Base-by-base conservation (phyloP, 2,888 invertebrate genomes). In the Drosophila percnosoma region DNA sequence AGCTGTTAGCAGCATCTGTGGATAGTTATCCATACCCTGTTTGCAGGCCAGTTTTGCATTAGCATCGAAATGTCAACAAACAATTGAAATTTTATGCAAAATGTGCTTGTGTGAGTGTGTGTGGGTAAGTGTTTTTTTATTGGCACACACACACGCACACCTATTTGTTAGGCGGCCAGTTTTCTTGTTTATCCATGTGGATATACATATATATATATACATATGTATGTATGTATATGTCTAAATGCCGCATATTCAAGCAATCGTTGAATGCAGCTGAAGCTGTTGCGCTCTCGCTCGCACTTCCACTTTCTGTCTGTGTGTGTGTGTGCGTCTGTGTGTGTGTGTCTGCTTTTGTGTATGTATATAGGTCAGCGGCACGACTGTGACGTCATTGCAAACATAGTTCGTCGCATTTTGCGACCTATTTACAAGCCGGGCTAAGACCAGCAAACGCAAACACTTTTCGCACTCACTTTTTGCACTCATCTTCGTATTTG, bases 321-420 rank as follows among this genome's bases (percentile, higher is more conserved):
- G 2, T 29, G 3, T 36, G 4, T 49, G 13, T 45, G 5, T 40
- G 51, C n/a, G 21, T 51, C n/a, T 54, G 11, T 33, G 2, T 29
- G 21, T 21, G 21, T 63, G 34, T 57, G 11, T 57, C 38, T 58
- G 64, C 60, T 34, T 34, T 40, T 38, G 66, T 69, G 21, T 34
- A 15, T 65, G 71, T 80, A 85, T 80, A 87, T 86, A 80, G 87
- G 87, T 87, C 85, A 85, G 83, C 87, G 85, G 83, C 80, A 81
- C 78, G 51, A 70, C 71, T 66, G 81, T 85, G 84, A 85, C 84
- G 84, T 85, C 84, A 85, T 85, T 83, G 81, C 74, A 62, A 68
- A 57, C 73, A 60, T 61, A 42, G 68, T 66, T 45, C 72, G 61
- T 52, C 68, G 68, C 80, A 78, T 67, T 67, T 70, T 81, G 74